phyloP scores from a whole-genome alignment of 2,797 vertebrate genomes.

The Chromis chromis region DNA sequence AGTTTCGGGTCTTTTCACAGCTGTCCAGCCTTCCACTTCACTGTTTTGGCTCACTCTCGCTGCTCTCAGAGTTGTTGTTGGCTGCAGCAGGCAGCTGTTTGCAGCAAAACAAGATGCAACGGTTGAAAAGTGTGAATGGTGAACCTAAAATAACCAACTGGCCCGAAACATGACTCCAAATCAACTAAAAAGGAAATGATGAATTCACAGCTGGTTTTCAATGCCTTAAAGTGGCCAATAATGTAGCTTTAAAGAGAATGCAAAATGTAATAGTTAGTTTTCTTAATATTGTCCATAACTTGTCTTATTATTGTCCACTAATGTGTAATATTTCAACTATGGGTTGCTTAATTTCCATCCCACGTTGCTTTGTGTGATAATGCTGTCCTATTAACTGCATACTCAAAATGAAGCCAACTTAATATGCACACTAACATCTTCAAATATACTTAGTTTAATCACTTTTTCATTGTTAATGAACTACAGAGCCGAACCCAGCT shows the following conservation, averaged over 20 bases:
- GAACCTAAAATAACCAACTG: too few species aligned
- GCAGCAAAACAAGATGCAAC: neutral
- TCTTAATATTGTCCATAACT: neutral
- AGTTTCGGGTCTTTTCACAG: neutral
- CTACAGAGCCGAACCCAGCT: neutral
- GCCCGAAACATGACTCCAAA: neutral
- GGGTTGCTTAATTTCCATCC: neutral
- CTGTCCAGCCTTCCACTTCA: neutral
- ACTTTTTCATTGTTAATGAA: neutral
- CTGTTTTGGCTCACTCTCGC: neutral
- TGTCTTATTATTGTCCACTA: neutral
- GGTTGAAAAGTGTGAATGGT: conserved; percentile 5
- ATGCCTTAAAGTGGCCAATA: neutral
- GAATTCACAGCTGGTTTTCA: neutral
- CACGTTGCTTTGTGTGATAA: neutral
- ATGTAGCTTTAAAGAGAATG: neutral
- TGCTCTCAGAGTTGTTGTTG: neutral
- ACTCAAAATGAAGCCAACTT: neutral
- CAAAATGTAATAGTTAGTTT: neutral
- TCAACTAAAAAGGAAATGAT: neutral
- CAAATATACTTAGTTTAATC: neutral
- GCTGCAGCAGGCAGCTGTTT: conserved; percentile 2
- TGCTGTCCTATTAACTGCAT: neutral
- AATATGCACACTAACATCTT: neutral
- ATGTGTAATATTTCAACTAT: neutral